Conservation (phyloP, 2,113 vertebrate species). For the Candoia aspera region DNA sequence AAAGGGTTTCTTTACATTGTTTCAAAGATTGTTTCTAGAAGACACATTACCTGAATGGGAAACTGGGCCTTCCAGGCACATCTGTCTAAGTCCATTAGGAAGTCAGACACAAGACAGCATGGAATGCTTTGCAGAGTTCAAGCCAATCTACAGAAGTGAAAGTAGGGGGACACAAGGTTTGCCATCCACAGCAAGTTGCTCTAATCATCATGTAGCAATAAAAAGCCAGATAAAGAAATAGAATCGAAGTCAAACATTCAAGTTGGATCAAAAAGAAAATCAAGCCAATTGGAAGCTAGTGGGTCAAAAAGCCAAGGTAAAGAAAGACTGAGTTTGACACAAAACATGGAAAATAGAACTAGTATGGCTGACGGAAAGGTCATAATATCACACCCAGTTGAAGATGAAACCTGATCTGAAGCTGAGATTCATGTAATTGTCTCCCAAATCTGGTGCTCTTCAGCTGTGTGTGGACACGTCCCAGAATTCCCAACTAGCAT, state of each 20-base stretch:
- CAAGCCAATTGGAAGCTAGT: background rate
- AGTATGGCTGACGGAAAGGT: too few relatives aligned
- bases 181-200: background rate
- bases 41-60: constrained; percentile 3
- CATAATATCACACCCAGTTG: too few relatives aligned
- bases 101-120: background rate
- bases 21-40: background rate
- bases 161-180: background rate
- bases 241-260: background rate
- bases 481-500: too few relatives aligned
- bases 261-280: background rate
- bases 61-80: rapidly evolving
- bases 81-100: rapidly evolving
- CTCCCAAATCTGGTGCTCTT: too few relatives aligned
- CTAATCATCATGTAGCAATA: background rate
- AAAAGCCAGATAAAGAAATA: background rate
- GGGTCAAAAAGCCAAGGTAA: background rate
- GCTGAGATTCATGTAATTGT: too few relatives aligned
- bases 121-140: background rate
- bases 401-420: too few relatives aligned
- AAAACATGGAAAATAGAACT: too few relatives aligned
- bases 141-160: background rate
- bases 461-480: too few relatives aligned
- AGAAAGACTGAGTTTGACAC: background rate
- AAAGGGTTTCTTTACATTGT: constrained; percentile 11